Evolutionary conservation across 2,113 vertebrate species (phyloP), one percentile per base, ranked within the genome.

Genomic region (Bucco capensis): DNA sequence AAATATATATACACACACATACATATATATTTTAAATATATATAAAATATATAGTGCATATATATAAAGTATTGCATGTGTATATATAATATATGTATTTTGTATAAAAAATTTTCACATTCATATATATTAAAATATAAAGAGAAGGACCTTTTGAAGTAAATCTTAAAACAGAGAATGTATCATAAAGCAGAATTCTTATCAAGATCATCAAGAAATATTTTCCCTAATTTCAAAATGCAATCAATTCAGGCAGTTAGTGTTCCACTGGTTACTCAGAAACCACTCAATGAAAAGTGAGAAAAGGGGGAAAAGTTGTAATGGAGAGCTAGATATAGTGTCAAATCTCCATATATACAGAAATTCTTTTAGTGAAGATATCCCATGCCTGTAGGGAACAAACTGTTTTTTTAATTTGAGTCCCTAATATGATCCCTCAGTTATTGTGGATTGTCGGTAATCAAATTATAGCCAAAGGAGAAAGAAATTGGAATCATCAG

Each of bases 61-160:
- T 76, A 95, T 72, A 95, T 86, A 74, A 42, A 54, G 38, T 78
- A 74, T 74, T 88, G 70, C 19, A 65, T 90, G 87, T 95, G 49
- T 94, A 71, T 92, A 89, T 93, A 95, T 90, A 93, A 73, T 49
- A 81, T 56, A 82, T 72, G 46, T 51, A 61, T 74, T 90, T 70
- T 76, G 54, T 88, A 95, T 79, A 94, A 95, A 96, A 93, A 88
- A 88, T 46, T 19, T 86, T 81, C 86, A 84, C 69, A 74, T 96
- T 96, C 93, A 31, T 21, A 85, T 35, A 58, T 84, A 93, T 69
- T 86, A 88, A 93, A 93, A 86, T 64, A 86, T 46, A 50, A 73
- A 57, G 67, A 87, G 75, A 58, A 73, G 83, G 62, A 80, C 17
- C 9, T 93, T 86, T 82, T 73, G 84, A 79, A 66, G 62, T 71